Evolutionary conservation across 2,888 invertebrate species (phyloP), one percentile per base, ranked within the genome.

Genomic region (Siphonodentalium dalli): DNA sequence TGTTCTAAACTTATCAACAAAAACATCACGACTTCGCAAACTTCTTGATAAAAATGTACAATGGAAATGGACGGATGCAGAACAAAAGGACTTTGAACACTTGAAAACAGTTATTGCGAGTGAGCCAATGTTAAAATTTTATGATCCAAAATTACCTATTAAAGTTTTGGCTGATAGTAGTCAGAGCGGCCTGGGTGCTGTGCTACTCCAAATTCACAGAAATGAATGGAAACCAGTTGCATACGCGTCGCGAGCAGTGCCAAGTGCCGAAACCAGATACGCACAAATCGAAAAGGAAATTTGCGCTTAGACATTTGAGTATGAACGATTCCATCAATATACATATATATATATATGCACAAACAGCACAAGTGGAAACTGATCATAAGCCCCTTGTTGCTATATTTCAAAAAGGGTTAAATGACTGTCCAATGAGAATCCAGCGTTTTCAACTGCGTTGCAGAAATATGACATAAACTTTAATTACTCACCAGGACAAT

Each of bases 241-340:
- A 23, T 38, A 37, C 31, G 38, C 38, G 18, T 53, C 41, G n/a
- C 13, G 40, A 23, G 37, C 29, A 11, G 42, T 46, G 27, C 23
- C 46, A 5, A 24, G 33, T 6, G 27, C 21, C n/a, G 46, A 53
- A 41, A 46, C 39, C 6, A 24, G 34, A 11, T 53, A 53, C 23
- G 46, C 46, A 2, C 41, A 39, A 20, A 47, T 46, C 2, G 45
- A 52, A 33, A 45, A 46, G n/a, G 34, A 52, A 40, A 34, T 38
- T 7, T 20, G 45, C 15, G 46, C 39, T 11, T 40, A 46, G n/a
- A 34, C 52, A 46, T 52, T 52, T 34, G 52, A 45, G 13, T 52
- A 46, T 31, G 52, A 52, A 40, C 20, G 31, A 2, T 52, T 52
- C 15, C 45, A 52, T 21, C 52, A 52, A 33, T 52, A 52, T 24